Base-by-base conservation (phyloP, 2,888 invertebrate species). In the Pammene aurita region DNA sequence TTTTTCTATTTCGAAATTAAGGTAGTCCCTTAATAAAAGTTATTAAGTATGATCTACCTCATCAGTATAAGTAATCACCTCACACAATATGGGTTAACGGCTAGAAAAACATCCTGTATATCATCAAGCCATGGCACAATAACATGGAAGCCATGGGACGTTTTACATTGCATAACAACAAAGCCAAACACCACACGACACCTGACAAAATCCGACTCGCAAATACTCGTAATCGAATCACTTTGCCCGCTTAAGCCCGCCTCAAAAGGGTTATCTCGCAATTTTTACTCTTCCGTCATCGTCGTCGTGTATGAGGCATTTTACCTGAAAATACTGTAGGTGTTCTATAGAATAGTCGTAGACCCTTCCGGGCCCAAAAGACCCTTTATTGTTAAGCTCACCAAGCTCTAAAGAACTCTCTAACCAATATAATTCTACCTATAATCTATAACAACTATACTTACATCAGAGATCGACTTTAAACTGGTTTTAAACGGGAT, bases 201-300 rank as follows among this genome's bases (percentile, higher is more conserved):
- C 16, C 10, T n/a, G n/a, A 42, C 41, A 26, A 48, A 42, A 54
- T 16, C 13, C n/a, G 9, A 46, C 42, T 41, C 52, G n/a, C 13
- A 52, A 34, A 44, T 9, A 52, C 54, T 67, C n/a, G 35, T 9
- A 52, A 60, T 67, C n/a, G 35, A 52, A 66, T 52, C 56, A 67
- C 56, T 62, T 67, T 56, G 58, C 42, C 67, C 26, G 48, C 54
- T 34, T 46, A 67, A 60, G 13, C 26, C 6, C 44, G 46, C 13
- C 18, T 57, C 50, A 63, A 64, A 68, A 68, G 44, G 63, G 63
- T 64, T 68, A 63, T 68, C 68, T 50, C 35, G 57, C 68, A 68
- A 58, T 64, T 58, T 68, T 68, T 68, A 64, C 62, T 16, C 63
- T 68, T 58, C 68, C 68, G 56, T 34, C 26, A 13, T 50, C 57